Conservation (phyloP, 2,113 vertebrate species). For the Balaeniceps rex region DNA sequence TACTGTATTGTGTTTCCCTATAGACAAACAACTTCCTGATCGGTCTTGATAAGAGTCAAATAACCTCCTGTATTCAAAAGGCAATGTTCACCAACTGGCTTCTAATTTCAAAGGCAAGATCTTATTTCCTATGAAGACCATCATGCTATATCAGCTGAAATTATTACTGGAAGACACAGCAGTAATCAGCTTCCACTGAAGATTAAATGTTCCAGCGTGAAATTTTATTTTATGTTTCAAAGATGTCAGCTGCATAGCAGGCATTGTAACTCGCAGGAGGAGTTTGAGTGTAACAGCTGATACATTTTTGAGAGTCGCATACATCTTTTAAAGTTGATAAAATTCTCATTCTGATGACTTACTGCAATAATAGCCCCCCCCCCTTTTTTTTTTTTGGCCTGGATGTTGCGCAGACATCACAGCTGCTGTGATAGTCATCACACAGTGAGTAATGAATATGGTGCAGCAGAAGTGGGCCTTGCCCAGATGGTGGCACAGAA, state of each 20-base stretch:
- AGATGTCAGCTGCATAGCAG: not conserved
- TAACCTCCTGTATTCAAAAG: slow-evolving; percentile 5
- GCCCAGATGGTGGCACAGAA: not conserved
- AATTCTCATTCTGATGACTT: not conserved
- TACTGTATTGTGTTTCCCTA: not conserved
- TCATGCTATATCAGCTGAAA: not conserved
- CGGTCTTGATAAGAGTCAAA: not conserved
- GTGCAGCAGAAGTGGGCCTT: not conserved
- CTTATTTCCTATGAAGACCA: not conserved
- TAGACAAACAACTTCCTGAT: slow-evolving; percentile 9
- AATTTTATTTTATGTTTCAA: not conserved
- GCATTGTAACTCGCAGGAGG: not conserved
- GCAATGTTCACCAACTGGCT: not conserved
- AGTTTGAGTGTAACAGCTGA: not conserved
- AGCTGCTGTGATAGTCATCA: slow-evolving; percentile 10
- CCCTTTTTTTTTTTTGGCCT: not conserved
- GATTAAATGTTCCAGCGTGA: not conserved
- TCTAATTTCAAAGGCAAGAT: slow-evolving; percentile 7
- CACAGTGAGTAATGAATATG: not conserved
- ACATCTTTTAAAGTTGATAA: not conserved
- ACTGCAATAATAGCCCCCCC: not conserved
- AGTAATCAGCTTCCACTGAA: not conserved
- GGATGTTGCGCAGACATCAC: not conserved
- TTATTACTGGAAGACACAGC: not conserved
- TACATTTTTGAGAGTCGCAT: not conserved